phyloP scores from a whole-genome alignment of 2,888 invertebrate species.

The Congeria kusceri region DNA sequence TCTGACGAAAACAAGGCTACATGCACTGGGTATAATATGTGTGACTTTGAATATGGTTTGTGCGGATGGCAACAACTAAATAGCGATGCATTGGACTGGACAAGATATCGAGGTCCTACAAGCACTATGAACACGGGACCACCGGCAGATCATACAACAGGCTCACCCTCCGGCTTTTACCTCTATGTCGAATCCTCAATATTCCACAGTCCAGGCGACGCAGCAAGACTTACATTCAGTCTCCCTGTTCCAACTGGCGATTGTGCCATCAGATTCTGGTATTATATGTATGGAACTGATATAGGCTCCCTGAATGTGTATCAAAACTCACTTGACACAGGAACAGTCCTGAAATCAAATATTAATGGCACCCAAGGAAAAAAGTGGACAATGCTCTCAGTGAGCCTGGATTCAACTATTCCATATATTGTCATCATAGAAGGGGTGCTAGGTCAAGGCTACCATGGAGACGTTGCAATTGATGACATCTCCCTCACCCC shows the following conservation, averaged over 20 bases:
- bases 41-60: slow-evolving; percentile 81
- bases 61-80: slow-evolving; percentile 78
- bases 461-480: slow-evolving; percentile 79
- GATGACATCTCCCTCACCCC: slow-evolving; percentile 82
- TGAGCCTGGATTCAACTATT: slow-evolving; percentile 52
- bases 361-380: slow-evolving; percentile 66
- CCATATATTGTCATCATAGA: slow-evolving; percentile 78
- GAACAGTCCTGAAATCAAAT: slow-evolving; percentile 51
- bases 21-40: slow-evolving; percentile 72
- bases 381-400: slow-evolving; percentile 66
- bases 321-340: slow-evolving; percentile 57
- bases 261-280: slow-evolving; percentile 81
- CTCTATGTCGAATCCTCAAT: slow-evolving; percentile 75
- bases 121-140: slow-evolving; percentile 73
- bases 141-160: slow-evolving; percentile 76
- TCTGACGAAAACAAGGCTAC: slow-evolving; percentile 66
- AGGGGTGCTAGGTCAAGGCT: slow-evolving; percentile 77
- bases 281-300: slow-evolving; percentile 80
- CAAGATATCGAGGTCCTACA: slow-evolving; percentile 68
- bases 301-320: slow-evolving; percentile 72
- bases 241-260: slow-evolving; percentile 64
- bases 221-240: slow-evolving; percentile 66
- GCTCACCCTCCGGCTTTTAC: slow-evolving; percentile 71
- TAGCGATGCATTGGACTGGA: slow-evolving; percentile 78
- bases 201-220: slow-evolving; percentile 64